Conservation (phyloP, 1,140 invertebrate species). For the Copidosoma floridanum region DNA sequence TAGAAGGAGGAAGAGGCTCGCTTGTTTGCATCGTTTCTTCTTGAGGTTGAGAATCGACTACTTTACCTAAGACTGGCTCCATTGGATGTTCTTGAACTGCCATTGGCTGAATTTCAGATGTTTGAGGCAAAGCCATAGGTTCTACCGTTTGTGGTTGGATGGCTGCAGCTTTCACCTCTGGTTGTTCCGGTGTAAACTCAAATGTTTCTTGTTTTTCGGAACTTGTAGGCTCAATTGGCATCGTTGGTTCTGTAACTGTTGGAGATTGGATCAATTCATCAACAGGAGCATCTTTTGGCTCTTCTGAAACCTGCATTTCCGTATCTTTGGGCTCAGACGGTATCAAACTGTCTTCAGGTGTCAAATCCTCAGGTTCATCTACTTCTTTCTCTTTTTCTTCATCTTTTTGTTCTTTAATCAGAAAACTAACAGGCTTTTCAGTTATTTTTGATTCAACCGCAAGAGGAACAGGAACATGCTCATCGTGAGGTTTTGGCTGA, state of each 20-base stretch:
- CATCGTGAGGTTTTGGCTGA: too few relatives aligned
- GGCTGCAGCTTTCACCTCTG: background rate
- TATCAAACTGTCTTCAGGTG: background rate
- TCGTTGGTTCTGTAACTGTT: background rate
- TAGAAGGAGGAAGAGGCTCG: background rate
- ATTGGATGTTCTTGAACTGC: background rate
- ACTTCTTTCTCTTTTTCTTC: background rate
- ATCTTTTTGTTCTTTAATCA: slow-evolving; percentile 1
- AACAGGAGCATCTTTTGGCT: too few relatives aligned
- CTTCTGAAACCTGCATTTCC: slow-evolving; percentile 1
- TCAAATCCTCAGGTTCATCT: background rate
- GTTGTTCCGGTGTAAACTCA: too few relatives aligned
- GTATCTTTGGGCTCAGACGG: background rate
- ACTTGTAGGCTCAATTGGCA: too few relatives aligned
- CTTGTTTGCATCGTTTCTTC: background rate
- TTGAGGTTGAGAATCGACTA: background rate
- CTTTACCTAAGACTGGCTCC: background rate
- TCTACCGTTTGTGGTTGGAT: background rate
- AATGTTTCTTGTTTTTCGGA: too few relatives aligned
- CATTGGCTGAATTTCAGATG: background rate
- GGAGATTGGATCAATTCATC: too few relatives aligned
- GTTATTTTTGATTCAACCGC: too few relatives aligned
- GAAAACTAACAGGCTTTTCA: too few relatives aligned
- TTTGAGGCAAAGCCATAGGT: background rate
- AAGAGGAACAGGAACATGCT: too few relatives aligned